Base-by-base conservation (phyloP, 2,888 invertebrate genomes). In the Cylloceria caligata region DNA sequence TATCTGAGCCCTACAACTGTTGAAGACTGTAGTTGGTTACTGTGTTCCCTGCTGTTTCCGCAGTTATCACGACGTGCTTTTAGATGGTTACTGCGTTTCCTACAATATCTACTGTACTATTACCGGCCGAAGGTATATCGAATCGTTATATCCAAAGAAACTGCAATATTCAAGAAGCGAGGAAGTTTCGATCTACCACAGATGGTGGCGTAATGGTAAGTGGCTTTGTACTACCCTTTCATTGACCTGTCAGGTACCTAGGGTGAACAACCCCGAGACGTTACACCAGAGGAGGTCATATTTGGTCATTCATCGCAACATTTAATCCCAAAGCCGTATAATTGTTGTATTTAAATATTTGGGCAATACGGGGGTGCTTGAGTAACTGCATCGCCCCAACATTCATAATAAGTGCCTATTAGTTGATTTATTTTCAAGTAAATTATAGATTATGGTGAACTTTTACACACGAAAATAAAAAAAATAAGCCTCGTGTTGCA, bases 241-340 rank as follows among this genome's bases (percentile, higher is more conserved):
- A 69, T 55, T 42, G 30, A 64, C 42, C 64, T 60, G 52, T 9
- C 47, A 30, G 73, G 19, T 60, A 16, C 16, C 13, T n/a, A 42
- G 55, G 69, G 62, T 77, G 42, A 52, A 45, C 64, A 64, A 71
- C 69, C 52, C 77, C 69, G 30, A 42, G 24, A 2, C 42, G 21
- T 67, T 4, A 16, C 47, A 13, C 27, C 2, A 30, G 27, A 6
- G 24, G 13, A 30, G 16, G 16, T 55, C 27, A 16, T 34, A 34
- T 60, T 60, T 60, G 16, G 16, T 36, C 36, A 60, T 19, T 9
- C 30, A 36, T 16, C 60, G 16, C n/a, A 60, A 34, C 7, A 6
- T 16, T 7, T 60, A 1, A 34, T 60, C 19, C 5, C 13, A 13
- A 6, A 24, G 27, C 11, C 4, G 24, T 5, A 60, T 34, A 16